Evolutionary conservation across 2,113 vertebrate species (phyloP).

Genomic region (Etia nguti): DNA sequence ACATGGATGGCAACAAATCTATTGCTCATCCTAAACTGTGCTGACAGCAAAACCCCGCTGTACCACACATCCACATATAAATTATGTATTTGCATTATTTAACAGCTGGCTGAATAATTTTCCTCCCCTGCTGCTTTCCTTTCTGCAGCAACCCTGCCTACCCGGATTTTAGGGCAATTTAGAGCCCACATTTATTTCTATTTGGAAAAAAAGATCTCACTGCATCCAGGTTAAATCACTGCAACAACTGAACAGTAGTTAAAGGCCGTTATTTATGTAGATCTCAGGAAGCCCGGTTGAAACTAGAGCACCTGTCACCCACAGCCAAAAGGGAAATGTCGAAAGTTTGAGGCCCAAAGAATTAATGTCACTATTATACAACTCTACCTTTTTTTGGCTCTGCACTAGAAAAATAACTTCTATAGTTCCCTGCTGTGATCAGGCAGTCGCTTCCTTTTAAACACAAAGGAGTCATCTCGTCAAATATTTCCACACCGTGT

Average conservation of each 20-base stretch:
- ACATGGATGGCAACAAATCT: not conserved
- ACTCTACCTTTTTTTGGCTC: not conserved
- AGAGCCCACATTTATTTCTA: not conserved
- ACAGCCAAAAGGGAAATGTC: not conserved
- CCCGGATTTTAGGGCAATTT: not conserved
- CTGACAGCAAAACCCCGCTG: not conserved
- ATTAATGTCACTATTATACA: not conserved
- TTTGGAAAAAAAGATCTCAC: not conserved
- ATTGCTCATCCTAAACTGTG: not conserved
- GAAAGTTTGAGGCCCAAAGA: not conserved
- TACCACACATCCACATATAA: not conserved
- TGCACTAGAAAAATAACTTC: not conserved
- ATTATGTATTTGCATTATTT: not conserved
- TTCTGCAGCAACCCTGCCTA: not conserved
- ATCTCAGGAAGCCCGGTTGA: not conserved
- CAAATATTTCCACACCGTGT: not conserved
- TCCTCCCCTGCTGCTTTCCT: not conserved
- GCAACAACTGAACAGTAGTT: not conserved
- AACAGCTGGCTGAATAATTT: not conserved
- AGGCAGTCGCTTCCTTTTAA: not conserved
- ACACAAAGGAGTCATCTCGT: not conserved
- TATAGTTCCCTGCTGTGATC: not conserved
- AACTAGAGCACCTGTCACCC: not conserved
- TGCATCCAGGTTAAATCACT: not conserved
- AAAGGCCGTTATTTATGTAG: not conserved